Evolutionary conservation across 2,888 invertebrate species (phyloP).

Genomic region (Lacanobia wlatinum): DNA sequence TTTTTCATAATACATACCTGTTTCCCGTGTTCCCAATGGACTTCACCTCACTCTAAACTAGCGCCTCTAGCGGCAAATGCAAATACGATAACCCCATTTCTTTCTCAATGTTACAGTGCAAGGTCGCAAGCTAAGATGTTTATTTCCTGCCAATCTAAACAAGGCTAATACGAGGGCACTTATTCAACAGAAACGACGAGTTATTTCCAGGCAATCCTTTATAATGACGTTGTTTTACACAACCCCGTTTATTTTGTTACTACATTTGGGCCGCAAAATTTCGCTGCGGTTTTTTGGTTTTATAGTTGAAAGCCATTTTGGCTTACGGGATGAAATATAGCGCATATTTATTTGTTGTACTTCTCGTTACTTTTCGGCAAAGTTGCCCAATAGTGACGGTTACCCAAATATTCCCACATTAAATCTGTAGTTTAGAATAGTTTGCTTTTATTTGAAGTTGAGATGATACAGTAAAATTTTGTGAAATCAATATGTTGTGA

Average conservation of each 20-base stretch:
- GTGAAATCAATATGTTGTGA: neutral
- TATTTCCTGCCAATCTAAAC: constrained; percentile 47
- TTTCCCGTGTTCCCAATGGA: too few species aligned
- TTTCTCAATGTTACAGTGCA: constrained; percentile 12
- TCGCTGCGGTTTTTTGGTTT: constrained; percentile 44
- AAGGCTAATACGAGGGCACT: constrained; percentile 27
- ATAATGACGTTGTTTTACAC: constrained; percentile 41
- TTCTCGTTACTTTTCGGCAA: constrained; percentile 25
- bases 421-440: constrained; percentile 16
- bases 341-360: constrained; percentile 20
- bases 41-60: too few species aligned
- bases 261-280: constrained; percentile 25
- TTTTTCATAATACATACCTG: too few species aligned
- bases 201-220: constrained; percentile 38
- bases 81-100: neutral
- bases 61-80: too few species aligned
- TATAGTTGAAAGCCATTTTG: constrained; percentile 24
- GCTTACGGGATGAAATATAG: constrained; percentile 30
- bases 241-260: constrained; percentile 33
- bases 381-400: constrained; percentile 16
- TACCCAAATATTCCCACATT: constrained; percentile 18
- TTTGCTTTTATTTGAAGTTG: constrained; percentile 3
- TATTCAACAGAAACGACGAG: constrained; percentile 39
- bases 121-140: constrained; percentile 32
- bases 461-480: neutral